Evolutionary conservation across 92 coral and sea anemone species (phyloP).

Genomic region (Diadumene lineata): DNA sequence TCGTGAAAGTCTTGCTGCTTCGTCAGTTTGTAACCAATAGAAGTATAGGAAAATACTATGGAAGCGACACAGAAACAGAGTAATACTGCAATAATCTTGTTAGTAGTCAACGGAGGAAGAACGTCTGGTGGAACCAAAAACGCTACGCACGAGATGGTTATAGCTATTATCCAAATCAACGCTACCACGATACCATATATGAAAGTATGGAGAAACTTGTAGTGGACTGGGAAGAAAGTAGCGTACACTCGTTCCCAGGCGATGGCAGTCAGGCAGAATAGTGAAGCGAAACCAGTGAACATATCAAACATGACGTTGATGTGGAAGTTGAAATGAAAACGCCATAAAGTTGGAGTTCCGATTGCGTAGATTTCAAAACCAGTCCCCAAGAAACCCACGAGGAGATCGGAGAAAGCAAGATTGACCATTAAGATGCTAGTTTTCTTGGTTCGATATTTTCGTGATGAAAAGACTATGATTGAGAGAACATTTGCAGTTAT

Average conservation of each 20-base stretch:
- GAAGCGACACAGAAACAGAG: constrained; percentile 11
- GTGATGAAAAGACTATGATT: constrained; percentile 9
- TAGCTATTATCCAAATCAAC: constrained; percentile 7
- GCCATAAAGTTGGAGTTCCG: constrained; percentile 29
- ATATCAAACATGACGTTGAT: constrained; percentile 47
- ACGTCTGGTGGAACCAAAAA: constrained; percentile 11
- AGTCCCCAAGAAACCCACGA: constrained; percentile 39
- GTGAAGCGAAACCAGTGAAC: constrained; percentile 49
- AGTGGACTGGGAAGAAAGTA: constrained; percentile 30
- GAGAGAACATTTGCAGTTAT: constrained; percentile 14
- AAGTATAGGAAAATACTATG: constrained; percentile 20
- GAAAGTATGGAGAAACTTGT: constrained; percentile 12
- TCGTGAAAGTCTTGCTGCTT: neutral
- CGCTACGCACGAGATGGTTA: constrained; percentile 3
- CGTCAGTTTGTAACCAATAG: constrained; percentile 18
- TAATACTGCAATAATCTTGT: neutral
- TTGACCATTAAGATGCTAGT: constrained; percentile 25
- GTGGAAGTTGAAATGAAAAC: constrained; percentile 21
- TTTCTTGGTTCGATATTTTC: constrained; percentile 25
- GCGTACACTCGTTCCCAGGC: constrained; percentile 47
- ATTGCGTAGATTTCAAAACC: constrained; percentile 18
- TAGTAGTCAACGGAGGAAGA: neutral
- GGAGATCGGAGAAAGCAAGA: constrained; percentile 47
- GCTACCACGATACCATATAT: constrained; percentile 8
- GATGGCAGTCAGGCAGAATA: constrained; percentile 44